phyloP scores from a whole-genome alignment of 2,888 invertebrate genomes.

The Ornithoptera priamus region DNA sequence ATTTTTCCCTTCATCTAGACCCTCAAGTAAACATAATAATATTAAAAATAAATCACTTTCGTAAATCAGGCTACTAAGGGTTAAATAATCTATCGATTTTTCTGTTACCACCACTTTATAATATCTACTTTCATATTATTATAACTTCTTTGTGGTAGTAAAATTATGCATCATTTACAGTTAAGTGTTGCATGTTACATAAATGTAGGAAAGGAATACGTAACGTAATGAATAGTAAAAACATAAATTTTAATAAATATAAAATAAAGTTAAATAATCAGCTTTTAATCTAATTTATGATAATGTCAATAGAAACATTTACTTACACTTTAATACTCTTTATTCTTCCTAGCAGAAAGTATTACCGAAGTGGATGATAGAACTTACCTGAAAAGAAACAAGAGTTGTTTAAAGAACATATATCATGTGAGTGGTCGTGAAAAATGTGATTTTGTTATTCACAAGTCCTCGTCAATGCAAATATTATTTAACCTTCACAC shows the following conservation, averaged over 20 bases:
- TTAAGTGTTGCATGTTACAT: not conserved
- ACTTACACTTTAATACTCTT: conserved; percentile 5
- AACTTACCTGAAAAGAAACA: conserved; percentile 26
- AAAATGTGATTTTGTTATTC: conserved; percentile 7
- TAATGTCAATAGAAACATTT: not conserved
- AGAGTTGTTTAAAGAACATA: not conserved
- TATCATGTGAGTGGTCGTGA: not conserved
- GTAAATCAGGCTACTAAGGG: too few relatives aligned
- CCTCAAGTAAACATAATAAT: too few relatives aligned
- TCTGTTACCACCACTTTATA: not conserved
- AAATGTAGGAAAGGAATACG: not conserved
- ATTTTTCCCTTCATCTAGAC: too few relatives aligned
- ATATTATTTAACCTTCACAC: not conserved
- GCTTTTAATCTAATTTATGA: not conserved
- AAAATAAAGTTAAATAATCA: not conserved
- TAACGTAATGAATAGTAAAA: not conserved
- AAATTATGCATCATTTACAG: not conserved
- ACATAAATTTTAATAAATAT: not conserved
- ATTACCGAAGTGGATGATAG: not conserved
- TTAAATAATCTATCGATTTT: not conserved
- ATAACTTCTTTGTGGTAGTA: not conserved
- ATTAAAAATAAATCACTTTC: too few relatives aligned
- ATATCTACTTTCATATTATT: not conserved
- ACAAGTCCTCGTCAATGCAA: not conserved
- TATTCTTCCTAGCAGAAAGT: not conserved